phyloP scores from a whole-genome alignment of 2,888 invertebrate genomes.

The Lingula anatina region DNA sequence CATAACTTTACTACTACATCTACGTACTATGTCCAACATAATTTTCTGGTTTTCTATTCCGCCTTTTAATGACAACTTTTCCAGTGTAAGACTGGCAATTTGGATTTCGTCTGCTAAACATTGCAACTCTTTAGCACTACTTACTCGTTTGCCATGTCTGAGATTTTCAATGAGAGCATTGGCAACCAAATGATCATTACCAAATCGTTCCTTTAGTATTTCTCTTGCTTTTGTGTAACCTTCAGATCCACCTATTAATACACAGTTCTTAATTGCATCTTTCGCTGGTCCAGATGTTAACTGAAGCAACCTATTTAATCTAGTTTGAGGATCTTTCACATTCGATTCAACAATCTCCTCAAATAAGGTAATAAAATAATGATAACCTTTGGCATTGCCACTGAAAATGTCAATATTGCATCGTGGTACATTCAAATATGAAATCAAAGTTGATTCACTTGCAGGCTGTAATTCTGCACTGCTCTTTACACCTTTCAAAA shows the following conservation, averaged over 20 bases:
- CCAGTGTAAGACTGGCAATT: not conserved
- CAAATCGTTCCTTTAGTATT: not conserved
- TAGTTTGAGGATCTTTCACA: not conserved
- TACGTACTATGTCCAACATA: not conserved
- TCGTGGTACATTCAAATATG: not conserved
- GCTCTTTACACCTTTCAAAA: too few relatives aligned
- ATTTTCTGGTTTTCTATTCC: not conserved
- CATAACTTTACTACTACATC: not conserved
- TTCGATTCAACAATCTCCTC: not conserved
- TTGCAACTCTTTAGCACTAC: not conserved
- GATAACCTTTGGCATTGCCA: not conserved
- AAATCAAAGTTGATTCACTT: too few relatives aligned
- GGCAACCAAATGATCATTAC: not conserved
- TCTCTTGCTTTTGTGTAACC: not conserved
- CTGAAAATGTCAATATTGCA: not conserved
- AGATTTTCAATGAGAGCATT: not conserved
- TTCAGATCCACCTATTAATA: not conserved
- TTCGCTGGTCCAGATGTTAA: not conserved
- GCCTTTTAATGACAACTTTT: not conserved
- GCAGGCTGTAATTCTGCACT: too few relatives aligned
- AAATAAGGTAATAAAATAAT: not conserved
- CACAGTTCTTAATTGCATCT: not conserved
- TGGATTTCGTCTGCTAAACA: not conserved
- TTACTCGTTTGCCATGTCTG: not conserved
- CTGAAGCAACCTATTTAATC: not conserved